Base-by-base conservation (phyloP, 1,140 invertebrate species). In the Sitobion miscanthi region DNA sequence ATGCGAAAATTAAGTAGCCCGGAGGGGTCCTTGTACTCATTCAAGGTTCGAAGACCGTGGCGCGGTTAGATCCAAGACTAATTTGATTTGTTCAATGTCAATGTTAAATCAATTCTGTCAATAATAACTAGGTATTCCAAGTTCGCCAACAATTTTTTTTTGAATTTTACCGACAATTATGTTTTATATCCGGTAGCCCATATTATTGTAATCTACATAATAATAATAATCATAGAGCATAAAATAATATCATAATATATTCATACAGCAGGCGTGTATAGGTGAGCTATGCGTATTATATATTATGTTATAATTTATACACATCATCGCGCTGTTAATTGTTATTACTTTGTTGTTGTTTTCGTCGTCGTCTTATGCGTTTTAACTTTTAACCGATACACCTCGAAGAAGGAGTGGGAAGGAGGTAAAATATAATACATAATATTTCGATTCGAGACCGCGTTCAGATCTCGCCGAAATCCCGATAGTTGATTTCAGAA, bases 1-100 rank as follows among this genome's bases (percentile, higher is more conserved):
- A 91, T 77, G 30, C 47, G 52, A 85, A 93, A 93, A 93, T 85
- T 83, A 47, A 93, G 77, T 93, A 49, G 82, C 91, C 82, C 35
- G 25, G 82, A 93, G 77, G 91, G 91, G 91, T 93, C 91, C 91
- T 93, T 93, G 91, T 85, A 83, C 91, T 83, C 82, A 93, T 86
- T 93, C 91, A 93, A 93, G 91, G 91, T 93, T 57, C 82, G 82
- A 38, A 45, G 90, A 92, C 90, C 57, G 90, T 69, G 38, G 86
- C 42, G 45, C 25, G 25, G 30, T 35, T 92, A 49, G 90, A 83
- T 30, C 91, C 91, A 85, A 93, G 47, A 93, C 77, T 93, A 93
- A 93, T 93, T 93, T 82, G 69, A 85, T 93, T 93, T 93, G 91
- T 93, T 93, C 91, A 93, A 93, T 93, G 91, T 93, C 91, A 93